Percentiles rank a stretch among this genome's conserved stretches.
Conservation (phyloP, 1,140 invertebrate species). For the Ephestia elutella region DNA sequence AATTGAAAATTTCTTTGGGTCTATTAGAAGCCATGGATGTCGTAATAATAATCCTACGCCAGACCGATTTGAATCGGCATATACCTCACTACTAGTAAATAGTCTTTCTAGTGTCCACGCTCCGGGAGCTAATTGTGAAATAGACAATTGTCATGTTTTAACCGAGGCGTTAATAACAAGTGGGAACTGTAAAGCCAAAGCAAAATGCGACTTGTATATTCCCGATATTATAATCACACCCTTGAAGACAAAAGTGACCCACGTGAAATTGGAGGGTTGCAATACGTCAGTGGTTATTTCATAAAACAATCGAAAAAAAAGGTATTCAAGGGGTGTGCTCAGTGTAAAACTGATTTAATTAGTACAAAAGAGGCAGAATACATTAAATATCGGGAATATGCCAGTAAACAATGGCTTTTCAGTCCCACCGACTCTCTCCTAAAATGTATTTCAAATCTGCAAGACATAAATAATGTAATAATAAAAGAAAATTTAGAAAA, state of each 20-base stretch:
- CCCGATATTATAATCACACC: slow-evolving; percentile 1
- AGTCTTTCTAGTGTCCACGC: slow-evolving; percentile 14
- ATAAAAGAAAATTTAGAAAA: slow-evolving; percentile 17
- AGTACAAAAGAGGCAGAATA: slow-evolving; percentile 1
- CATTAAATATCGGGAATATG: slow-evolving; percentile 20
- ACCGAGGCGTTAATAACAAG: slow-evolving; percentile 6
- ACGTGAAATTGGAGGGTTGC: slow-evolving; percentile 11
- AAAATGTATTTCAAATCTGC: slow-evolving; percentile 15
- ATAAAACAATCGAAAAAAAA: slow-evolving; percentile 18
- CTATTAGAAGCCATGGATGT: slow-evolving; percentile 19
- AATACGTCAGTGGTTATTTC: slow-evolving; percentile 27
- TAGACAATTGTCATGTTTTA: slow-evolving; percentile 16
- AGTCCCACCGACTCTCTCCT: slow-evolving; percentile 18
- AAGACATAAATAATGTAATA: slow-evolving; percentile 18
- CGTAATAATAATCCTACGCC: slow-evolving; percentile 19
- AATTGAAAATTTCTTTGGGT: slow-evolving; percentile 25
- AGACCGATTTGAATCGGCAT: slow-evolving; percentile 22
- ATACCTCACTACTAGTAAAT: slow-evolving; percentile 17
- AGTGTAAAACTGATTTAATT: slow-evolving; percentile 20
- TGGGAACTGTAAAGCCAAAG: slow-evolving; percentile 3
- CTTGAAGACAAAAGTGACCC: slow-evolving; percentile 18
- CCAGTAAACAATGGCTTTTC: slow-evolving; percentile 20
- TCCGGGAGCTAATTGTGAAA: slow-evolving; percentile 18
- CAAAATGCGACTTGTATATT: not conserved
- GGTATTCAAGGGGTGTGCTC: slow-evolving; percentile 20